A percentile compares a stretch with the other conserved stretches of the same genome.
Conservation (phyloP, 2,113 vertebrate species). For the Atractosteus spatula region DNA sequence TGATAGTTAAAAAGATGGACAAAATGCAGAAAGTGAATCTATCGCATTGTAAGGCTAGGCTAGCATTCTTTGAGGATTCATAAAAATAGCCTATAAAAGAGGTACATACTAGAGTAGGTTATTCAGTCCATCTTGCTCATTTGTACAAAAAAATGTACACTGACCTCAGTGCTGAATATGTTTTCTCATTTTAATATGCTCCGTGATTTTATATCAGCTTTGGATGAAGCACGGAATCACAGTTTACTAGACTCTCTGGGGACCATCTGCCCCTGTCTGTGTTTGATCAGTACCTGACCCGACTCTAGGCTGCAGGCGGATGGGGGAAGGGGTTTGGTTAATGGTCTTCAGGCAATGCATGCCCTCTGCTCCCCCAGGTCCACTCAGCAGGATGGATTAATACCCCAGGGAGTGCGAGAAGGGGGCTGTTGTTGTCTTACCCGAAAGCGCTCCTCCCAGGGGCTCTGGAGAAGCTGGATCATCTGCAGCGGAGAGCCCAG, state of each 20-base stretch:
- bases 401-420: constrained; percentile 21
- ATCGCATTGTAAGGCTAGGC: too few relatives aligned
- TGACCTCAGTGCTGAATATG: too few relatives aligned
- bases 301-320: constrained; percentile 16
- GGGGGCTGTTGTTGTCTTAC: constrained; percentile 59
- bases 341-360: constrained; percentile 34
- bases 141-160: too few relatives aligned
- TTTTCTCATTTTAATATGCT: too few relatives aligned
- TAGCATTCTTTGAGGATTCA: too few relatives aligned
- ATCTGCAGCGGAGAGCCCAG: constrained; percentile 85
- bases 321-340: constrained; percentile 24
- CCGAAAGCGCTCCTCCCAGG: constrained; percentile 93
- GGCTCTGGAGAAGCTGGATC: constrained; percentile 90
- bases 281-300: constrained; percentile 38
- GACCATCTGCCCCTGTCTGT: constrained; percentile 38
- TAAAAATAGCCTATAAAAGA: too few relatives aligned
- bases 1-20: too few relatives aligned
- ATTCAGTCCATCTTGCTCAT: too few relatives aligned
- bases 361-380: constrained; percentile 22
- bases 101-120: too few relatives aligned
- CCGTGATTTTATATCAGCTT: not conserved
- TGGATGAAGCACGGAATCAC: not conserved
- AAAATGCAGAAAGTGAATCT: too few relatives aligned
- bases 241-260: constrained; percentile 32
- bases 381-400: constrained; percentile 36